Base-by-base conservation (phyloP, 1,140 invertebrate species). In the Drosophila biarmipes region DNA sequence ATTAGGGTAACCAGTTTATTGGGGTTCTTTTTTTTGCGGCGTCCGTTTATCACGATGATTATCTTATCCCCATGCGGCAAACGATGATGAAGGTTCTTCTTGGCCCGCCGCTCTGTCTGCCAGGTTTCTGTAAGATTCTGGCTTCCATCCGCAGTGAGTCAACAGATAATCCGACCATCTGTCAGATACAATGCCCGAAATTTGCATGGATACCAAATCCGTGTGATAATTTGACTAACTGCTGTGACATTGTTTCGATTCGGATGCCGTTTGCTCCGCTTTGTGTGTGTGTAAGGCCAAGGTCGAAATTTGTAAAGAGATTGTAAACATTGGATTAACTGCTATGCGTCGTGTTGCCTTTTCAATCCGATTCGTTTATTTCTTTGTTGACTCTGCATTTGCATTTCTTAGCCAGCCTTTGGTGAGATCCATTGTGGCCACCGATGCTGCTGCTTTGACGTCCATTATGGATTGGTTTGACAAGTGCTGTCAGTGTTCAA, bases 261-360 rank as follows among this genome's bases (percentile, higher is more conserved):
- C 46, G 34, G 78, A 57, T 81, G 74, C 61, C 68, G 73, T 68
- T 86, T 87, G 78, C 59, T 86, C 78, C 84, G 78, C 72, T 82
- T 76, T 68, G 57, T 81, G 45, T 68, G 74, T 10, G 7, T 31
- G 82, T 82, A 86, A 86, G 82, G 82, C 82, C 82, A 87, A 89
- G 82, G 82, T 84, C 49, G 37, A 87, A 87, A 89, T 89, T 87
- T 89, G 84, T 87, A 87, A 87, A 87, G 85, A 87, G 84, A 87
- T 87, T 87, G 84, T 87, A 87, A 87, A 77, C 84, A 84, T 84
- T 84, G 84, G 84, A 84, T 87, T 77, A 75, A 64, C 68, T 81
- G 80, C 69, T 81, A 63, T 66, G 58, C 17, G 49, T 56, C 24
- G 49, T 48, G 54, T 80, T 77, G 72, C 51, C 64, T 80, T 67